These are phyloP conservation scores for Tribolium freemani DNA, from an alignment of 2,888 invertebrate species.

Conservation along the genomic window DNA sequence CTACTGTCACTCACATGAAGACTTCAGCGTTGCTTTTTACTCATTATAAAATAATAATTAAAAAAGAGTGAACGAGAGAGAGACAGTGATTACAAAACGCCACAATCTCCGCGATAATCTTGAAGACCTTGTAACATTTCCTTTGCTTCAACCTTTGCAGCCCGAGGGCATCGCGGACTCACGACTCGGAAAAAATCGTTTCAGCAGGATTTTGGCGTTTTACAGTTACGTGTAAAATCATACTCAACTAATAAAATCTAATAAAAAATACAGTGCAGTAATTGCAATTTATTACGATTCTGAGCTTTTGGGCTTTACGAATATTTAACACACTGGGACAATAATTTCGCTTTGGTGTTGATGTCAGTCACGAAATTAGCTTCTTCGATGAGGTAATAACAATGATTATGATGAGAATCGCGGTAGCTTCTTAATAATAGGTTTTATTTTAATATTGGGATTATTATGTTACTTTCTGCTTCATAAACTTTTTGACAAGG, in stretches of 20 bases:
- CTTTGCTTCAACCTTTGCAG: conserved; percentile 65
- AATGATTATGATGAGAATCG: conserved; percentile 16
- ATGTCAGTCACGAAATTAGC: conserved; percentile 20
- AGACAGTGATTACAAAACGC: conserved; percentile 58
- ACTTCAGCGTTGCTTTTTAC: conserved; percentile 65
- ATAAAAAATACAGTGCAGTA: conserved; percentile 26
- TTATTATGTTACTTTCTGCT: conserved; percentile 27
- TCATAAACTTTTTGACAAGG: conserved; percentile 22
- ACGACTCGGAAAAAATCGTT: conserved; percentile 50
- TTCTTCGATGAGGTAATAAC: conserved; percentile 17
- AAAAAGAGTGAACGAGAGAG: conserved; percentile 50
- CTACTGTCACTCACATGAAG: conserved; percentile 67
- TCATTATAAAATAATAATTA: conserved; percentile 66
- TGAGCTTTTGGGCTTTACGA: conserved; percentile 31
- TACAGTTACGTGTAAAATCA: no score
- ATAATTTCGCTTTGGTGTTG: background rate
- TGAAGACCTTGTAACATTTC: conserved; percentile 70
- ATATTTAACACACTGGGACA: background rate
- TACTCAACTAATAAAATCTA: conserved; percentile 34
- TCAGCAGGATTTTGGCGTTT: conserved; percentile 16
- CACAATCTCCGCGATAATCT: conserved; percentile 69
- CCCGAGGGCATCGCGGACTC: conserved; percentile 60
- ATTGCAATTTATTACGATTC: conserved; percentile 30
- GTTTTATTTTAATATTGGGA: conserved; percentile 20
- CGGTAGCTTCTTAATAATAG: conserved; percentile 23